phyloP scores from a whole-genome alignment of 1,140 invertebrate genomes.

The Macrocentrus cingulum region DNA sequence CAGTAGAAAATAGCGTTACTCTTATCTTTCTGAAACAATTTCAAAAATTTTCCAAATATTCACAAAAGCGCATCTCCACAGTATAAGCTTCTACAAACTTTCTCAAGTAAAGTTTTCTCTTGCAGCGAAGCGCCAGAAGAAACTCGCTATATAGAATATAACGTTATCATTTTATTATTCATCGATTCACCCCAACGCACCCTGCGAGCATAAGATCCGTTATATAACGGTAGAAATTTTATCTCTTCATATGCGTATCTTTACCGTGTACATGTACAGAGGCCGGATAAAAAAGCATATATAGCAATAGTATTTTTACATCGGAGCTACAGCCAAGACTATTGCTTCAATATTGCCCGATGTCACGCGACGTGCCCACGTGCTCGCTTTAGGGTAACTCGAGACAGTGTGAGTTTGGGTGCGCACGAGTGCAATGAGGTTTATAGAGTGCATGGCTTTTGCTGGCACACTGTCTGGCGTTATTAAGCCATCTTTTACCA shows the following conservation, averaged over 20 bases:
- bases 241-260: no score
- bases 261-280: not conserved
- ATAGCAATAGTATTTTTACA: not conserved
- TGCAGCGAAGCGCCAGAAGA: not conserved
- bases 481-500: slow-evolving; percentile 55
- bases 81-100: slow-evolving; percentile 1
- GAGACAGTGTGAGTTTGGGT: slow-evolving; percentile 20
- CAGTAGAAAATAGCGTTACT: not conserved
- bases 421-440: slow-evolving; percentile 2
- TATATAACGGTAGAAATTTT: no score
- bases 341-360: slow-evolving; percentile 55
- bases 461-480: slow-evolving; percentile 37
- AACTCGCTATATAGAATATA: slow-evolving; percentile 5
- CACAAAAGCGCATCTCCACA: not conserved
- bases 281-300: not conserved
- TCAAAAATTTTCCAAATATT: slow-evolving; percentile 11
- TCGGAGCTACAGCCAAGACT: slow-evolving; percentile 34
- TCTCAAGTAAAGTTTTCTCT: slow-evolving; percentile 1
- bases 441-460: slow-evolving; percentile 7
- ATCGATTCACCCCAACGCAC: slow-evolving; percentile 9
- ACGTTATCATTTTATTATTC: slow-evolving; percentile 20
- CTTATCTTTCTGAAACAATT: slow-evolving; percentile 3
- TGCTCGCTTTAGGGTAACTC: slow-evolving; percentile 19
- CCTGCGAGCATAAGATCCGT: no score
- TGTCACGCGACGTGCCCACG: slow-evolving; percentile 44